Conservation (phyloP, 2,113 vertebrate genomes). For the Piprites chloris region DNA sequence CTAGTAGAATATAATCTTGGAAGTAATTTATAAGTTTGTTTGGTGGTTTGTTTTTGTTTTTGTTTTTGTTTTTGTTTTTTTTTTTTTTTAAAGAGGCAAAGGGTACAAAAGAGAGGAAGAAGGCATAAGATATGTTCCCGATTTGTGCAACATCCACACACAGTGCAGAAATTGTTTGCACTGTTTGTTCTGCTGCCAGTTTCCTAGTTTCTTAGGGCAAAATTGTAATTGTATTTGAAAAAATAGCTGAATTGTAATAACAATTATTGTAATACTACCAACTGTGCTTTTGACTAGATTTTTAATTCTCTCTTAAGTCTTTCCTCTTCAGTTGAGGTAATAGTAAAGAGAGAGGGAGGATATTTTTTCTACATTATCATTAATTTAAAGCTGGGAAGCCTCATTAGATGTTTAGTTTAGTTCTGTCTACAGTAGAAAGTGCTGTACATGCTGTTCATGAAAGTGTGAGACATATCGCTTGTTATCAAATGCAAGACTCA, state of each 20-base stretch:
- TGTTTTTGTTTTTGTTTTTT: not conserved
- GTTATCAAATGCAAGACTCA: not conserved
- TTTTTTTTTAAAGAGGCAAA: not conserved
- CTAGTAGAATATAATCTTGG: not conserved
- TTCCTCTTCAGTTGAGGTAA: not conserved
- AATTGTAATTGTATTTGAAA: not conserved
- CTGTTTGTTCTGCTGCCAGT: not conserved
- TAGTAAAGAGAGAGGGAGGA: not conserved
- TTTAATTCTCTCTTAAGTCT: not conserved
- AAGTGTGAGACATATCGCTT: not conserved
- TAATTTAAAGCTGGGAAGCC: not conserved
- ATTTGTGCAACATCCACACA: not conserved
- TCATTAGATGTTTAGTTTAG: not conserved
- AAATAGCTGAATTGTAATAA: not conserved
- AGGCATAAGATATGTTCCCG: not conserved
- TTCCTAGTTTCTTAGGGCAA: constrained; percentile 3
- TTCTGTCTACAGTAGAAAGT: not conserved
- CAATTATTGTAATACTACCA: not conserved
- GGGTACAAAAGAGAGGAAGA: not conserved
- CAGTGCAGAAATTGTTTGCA: not conserved
- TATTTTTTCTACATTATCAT: not conserved
- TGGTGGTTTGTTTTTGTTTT: not conserved
- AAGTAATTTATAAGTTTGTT: not conserved
- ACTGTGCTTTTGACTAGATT: not conserved
- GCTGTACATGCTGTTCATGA: not conserved